Evolutionary conservation across 2,888 invertebrate genomes (phyloP).

Genomic region (Harmothoe impar): DNA sequence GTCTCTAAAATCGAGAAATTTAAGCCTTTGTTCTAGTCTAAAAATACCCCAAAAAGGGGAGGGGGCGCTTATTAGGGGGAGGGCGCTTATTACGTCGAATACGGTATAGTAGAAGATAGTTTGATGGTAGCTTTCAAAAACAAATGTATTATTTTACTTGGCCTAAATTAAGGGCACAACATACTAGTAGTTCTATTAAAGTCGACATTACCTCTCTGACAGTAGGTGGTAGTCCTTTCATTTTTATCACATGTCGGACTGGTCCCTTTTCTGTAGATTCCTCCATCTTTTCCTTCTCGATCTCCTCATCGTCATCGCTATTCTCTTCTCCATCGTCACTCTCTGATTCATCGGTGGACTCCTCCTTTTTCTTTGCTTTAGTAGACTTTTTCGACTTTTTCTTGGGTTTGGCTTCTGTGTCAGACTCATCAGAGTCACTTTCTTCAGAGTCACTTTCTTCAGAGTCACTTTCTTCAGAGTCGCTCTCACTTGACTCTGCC

Average conservation of each 20-base stretch:
- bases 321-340: conserved; percentile 73
- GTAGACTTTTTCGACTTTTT: neutral
- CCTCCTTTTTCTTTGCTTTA: conserved; percentile 25
- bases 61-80: too few species aligned
- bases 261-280: conserved; percentile 76
- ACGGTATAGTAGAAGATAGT: too few species aligned
- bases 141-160: too few species aligned
- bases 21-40: too few species aligned
- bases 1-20: too few species aligned
- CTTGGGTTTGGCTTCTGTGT: conserved; percentile 21
- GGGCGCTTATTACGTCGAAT: too few species aligned
- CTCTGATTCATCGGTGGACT: conserved; percentile 73
- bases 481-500: conserved; percentile 65
- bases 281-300: conserved; percentile 73
- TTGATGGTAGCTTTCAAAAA: too few species aligned
- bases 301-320: conserved; percentile 77
- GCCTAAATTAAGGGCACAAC: too few species aligned
- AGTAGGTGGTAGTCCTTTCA: conserved; percentile 90
- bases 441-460: conserved; percentile 66
- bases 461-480: conserved; percentile 42
- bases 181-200: too few species aligned
- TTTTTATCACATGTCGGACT: conserved; percentile 86
- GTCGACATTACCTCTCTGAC: conserved; percentile 86
- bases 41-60: too few species aligned
- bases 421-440: neutral